Evolutionary conservation across 2,113 vertebrate species (phyloP), one percentile per base, ranked within the genome.

Genomic region (Fregata magnificens): DNA sequence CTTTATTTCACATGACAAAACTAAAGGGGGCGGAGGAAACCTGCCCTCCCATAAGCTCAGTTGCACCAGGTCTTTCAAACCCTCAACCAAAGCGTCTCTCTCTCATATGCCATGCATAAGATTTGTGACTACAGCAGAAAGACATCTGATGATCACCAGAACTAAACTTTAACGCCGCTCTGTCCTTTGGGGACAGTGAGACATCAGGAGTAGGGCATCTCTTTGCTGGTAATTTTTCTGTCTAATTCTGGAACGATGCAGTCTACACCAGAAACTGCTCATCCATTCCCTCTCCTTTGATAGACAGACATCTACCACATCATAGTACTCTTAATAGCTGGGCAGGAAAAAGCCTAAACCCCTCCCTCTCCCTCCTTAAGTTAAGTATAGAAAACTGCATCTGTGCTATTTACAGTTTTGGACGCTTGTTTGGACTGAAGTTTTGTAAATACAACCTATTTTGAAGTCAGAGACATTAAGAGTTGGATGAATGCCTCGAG

Each of bases 391-490:
- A 93, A 94, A 92, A 91, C 36, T 82, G 44, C 52, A 85, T 61
- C 73, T 88, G 17, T 62, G 62, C 38, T 95, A 74, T 86, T 95
- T 93, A 89, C 49, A 89, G 73, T 82, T 79, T 85, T 77, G 25
- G 49, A 95, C 0, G 9, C n/a, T 82, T 79, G 7, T 92, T 69
- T 82, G 31, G 47, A 70, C 49, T 63, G 50, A 93, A 93, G 80
- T 70, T 94, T 82, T 70, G 53, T 90, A 93, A 96, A 95, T 81
- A 90, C 13, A 93, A 91, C 5, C 42, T 72, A 72, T 90, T 94
- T 82, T 91, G 36, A 93, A 95, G 89, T 71, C 78, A 95, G 8
- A 13, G 13, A 26, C 59, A 91, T 67, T 88, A 93, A 80, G 42
- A 77, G 47, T 42, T 81, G 81, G 66, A 85, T 71, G 40, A 87